Percentiles rank a stretch among this genome's conserved stretches.
Evolutionary conservation across 2,113 vertebrate species (phyloP).

Genomic region (Psophia crepitans): DNA sequence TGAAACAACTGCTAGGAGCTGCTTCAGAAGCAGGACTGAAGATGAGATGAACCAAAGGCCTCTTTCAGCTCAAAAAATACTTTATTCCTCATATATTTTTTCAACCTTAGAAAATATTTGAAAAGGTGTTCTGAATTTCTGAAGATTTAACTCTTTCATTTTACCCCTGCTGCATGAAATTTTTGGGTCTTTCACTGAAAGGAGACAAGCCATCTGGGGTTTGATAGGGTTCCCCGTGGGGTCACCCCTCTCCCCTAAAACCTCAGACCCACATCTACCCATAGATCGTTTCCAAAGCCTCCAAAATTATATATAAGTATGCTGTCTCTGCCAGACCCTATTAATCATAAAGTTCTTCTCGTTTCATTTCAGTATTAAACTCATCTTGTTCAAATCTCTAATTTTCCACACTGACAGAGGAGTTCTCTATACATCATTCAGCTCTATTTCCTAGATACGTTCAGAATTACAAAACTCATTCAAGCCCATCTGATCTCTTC

Average conservation of each 20-base stretch:
- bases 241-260: neutral
- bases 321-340: constrained; percentile 32
- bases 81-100: neutral
- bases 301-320: constrained; percentile 37
- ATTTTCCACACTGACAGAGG: constrained; percentile 55
- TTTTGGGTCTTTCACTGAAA: neutral
- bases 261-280: neutral
- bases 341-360: constrained; percentile 50
- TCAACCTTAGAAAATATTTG: neutral
- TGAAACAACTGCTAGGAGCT: neutral
- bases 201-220: neutral
- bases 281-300: constrained; percentile 38
- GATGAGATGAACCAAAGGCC: neutral
- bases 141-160: neutral
- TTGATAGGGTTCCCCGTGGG: neutral
- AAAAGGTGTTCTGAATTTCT: neutral
- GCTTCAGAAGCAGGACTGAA: neutral
- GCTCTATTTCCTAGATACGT: constrained; percentile 44
- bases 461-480: constrained; percentile 55
- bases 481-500: constrained; percentile 37
- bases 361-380: constrained; percentile 55
- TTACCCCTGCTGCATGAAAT: neutral
- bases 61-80: neutral
- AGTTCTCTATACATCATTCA: constrained; percentile 67
- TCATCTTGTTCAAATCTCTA: constrained; percentile 64